These are phyloP conservation scores for Mycogona germanica DNA, from an alignment of 2,888 invertebrate species.

Conservation along the genomic window DNA sequence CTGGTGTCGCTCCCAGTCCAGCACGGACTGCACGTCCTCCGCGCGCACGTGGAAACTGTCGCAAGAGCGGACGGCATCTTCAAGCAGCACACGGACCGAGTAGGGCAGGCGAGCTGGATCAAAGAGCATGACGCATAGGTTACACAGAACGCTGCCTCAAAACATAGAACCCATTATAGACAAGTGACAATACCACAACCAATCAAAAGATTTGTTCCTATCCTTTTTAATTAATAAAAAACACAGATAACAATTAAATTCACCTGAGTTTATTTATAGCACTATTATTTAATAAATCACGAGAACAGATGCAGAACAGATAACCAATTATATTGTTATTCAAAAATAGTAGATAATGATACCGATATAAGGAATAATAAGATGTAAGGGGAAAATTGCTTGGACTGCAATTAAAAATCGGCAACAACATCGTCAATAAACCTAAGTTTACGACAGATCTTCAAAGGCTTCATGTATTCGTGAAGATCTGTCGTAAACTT, in stretches of 20 bases:
- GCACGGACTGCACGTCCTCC: constrained; percentile 74
- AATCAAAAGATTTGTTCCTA: not conserved
- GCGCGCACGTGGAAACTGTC: constrained; percentile 83
- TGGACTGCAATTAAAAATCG: too few species aligned
- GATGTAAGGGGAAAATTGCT: too few species aligned
- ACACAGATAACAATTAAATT: not conserved
- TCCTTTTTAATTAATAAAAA: not conserved
- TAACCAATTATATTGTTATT: too few species aligned
- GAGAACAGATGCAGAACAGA: too few species aligned
- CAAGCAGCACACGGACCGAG: constrained; percentile 81
- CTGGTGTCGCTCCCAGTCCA: constrained; percentile 76
- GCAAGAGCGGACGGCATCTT: constrained; percentile 92
- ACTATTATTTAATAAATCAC: too few species aligned
- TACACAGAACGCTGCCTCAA: not conserved
- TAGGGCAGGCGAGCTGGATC: constrained; percentile 53
- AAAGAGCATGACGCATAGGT: constrained; percentile 1
- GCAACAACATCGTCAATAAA: too few species aligned
- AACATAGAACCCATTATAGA: not conserved
- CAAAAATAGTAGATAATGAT: too few species aligned
- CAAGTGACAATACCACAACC: not conserved
- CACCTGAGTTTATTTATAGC: too few species aligned
- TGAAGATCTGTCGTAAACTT: too few species aligned
- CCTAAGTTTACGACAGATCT: too few species aligned
- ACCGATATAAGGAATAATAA: too few species aligned
- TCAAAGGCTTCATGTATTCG: too few species aligned